Evolutionary conservation across 2,113 vertebrate species (phyloP).

Genomic region (Accipiter cooperii): DNA sequence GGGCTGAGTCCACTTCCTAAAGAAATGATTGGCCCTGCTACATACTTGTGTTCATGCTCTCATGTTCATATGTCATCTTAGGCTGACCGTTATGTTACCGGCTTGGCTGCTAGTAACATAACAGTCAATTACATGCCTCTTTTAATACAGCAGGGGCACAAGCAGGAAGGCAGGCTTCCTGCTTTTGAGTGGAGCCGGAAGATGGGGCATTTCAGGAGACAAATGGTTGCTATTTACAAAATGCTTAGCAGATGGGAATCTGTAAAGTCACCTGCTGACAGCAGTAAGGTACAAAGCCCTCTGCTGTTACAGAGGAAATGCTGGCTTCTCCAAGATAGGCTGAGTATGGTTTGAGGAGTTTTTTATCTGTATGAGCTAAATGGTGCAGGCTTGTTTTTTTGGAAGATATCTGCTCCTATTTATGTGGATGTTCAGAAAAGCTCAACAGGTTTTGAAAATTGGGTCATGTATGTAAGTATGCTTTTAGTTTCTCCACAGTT

Average conservation of each 20-base stretch:
- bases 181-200: background rate
- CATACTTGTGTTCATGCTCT: background rate
- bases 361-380: background rate
- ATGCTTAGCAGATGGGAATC: background rate
- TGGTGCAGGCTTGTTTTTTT: background rate
- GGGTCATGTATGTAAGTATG: background rate
- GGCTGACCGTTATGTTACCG: background rate
- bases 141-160: background rate
- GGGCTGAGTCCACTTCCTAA: background rate
- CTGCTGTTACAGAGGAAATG: background rate
- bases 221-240: background rate
- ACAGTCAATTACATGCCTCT: background rate
- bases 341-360: background rate
- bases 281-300: background rate
- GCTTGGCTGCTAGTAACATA: background rate
- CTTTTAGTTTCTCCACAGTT: background rate
- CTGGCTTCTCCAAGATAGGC: background rate
- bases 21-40: background rate
- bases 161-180: conserved; percentile 22
- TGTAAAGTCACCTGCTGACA: conserved; percentile 1
- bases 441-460: background rate
- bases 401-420: background rate
- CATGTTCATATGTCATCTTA: background rate
- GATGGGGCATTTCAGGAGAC: background rate
- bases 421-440: background rate